These are phyloP conservation scores for Pseudomyrmex dendroicus DNA, from an alignment of 1,140 invertebrate genomes.

Conservation along the genomic window DNA sequence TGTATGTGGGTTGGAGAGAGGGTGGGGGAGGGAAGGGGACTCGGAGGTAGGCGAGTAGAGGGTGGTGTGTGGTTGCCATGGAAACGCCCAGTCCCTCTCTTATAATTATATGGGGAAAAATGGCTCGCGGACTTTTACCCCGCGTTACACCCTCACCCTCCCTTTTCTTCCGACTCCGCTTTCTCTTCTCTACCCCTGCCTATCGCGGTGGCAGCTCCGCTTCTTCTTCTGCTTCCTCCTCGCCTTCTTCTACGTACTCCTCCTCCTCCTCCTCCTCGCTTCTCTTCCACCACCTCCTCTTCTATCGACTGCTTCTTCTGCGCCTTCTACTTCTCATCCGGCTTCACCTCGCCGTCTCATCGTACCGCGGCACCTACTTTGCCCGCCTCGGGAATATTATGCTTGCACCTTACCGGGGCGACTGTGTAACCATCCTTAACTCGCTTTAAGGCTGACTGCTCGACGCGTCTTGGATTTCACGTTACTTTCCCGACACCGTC, in stretches of 20 bases:
- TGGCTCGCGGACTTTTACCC: constrained; percentile 77
- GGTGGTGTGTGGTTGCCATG: constrained; percentile 83
- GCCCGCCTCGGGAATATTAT: constrained; percentile 79
- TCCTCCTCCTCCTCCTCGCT: not conserved
- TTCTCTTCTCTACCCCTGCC: constrained; percentile 67
- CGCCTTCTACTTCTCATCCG: constrained; percentile 56
- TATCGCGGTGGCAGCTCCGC: constrained; percentile 62
- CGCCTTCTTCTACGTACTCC: constrained; percentile 32
- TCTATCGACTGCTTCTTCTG: constrained; percentile 49
- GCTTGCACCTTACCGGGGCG: constrained; percentile 74
- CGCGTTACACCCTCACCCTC: constrained; percentile 71
- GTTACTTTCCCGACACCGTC: constrained; percentile 69
- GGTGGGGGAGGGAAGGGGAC: constrained; percentile 32
- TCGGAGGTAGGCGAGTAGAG: constrained; percentile 73
- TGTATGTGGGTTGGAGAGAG: constrained; percentile 49
- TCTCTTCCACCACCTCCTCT: constrained; percentile 23
- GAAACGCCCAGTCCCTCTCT: constrained; percentile 82
- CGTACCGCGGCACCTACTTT: constrained; percentile 74
- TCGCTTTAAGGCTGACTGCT: constrained; percentile 72
- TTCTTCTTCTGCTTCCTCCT: constrained; percentile 43
- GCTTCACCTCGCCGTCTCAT: constrained; percentile 68
- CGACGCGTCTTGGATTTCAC: constrained; percentile 69
- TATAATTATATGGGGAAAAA: constrained; percentile 83
- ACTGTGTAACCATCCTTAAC: constrained; percentile 75
- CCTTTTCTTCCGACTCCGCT: constrained; percentile 48